Conservation (phyloP, 2,888 invertebrate genomes). For the Lottia gigantea region DNA sequence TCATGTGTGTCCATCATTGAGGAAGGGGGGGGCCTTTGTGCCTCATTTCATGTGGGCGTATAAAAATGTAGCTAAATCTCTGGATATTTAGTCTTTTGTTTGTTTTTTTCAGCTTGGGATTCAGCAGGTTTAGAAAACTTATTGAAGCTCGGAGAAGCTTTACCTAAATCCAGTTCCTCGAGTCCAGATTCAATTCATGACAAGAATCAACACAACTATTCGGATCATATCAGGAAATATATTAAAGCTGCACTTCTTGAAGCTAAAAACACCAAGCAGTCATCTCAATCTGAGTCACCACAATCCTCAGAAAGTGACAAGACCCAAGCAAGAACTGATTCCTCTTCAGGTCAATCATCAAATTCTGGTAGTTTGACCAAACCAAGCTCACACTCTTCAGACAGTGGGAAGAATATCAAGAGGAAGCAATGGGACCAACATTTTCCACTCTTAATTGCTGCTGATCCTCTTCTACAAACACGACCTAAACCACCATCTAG, state of each 20-base stretch:
- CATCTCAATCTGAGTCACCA: constrained; percentile 29
- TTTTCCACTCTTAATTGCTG: background rate
- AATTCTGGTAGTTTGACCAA: constrained; percentile 13
- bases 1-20: no score
- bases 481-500: background rate
- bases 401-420: background rate
- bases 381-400: background rate
- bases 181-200: constrained; percentile 16
- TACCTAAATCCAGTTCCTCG: constrained; percentile 16
- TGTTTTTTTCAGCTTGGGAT: background rate
- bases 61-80: no score
- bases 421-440: background rate
- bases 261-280: constrained; percentile 9
- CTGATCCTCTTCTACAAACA: background rate
- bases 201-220: background rate
- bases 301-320: constrained; percentile 33
- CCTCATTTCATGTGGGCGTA: no score
- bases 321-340: constrained; percentile 16
- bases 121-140: constrained; percentile 1
- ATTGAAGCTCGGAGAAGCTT: background rate
- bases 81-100: background rate
- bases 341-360: constrained; percentile 16
- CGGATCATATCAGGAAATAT: background rate
- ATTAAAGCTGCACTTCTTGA: background rate
- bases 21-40: no score